Base-by-base conservation (phyloP, 2,888 invertebrate species). In the Siphlonurus alternatus region DNA sequence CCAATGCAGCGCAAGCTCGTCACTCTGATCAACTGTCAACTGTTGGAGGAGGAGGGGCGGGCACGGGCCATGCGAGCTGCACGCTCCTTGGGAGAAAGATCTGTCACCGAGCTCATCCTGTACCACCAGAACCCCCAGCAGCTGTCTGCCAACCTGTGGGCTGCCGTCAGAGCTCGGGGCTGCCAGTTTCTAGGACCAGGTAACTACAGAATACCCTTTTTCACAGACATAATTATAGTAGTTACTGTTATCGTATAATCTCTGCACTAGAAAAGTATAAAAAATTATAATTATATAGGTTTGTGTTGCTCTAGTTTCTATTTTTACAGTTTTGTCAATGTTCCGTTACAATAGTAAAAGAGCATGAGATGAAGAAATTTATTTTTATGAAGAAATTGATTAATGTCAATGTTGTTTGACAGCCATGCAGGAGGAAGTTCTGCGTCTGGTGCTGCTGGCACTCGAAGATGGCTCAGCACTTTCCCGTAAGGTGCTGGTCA, bases 371-470 rank as follows among this genome's bases (percentile, higher is more conserved):
- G n/a, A n/a, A n/a, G n/a, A n/a, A n/a, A n/a, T n/a, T n/a, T n/a
- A n/a, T n/a, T n/a, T n/a, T n/a, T n/a, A n/a, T n/a, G n/a, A n/a
- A n/a, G n/a, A n/a, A n/a, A n/a, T n/a, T 22, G 19, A 23, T 23
- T 25, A n/a, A 1, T 15, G 15, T 25, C 7, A 5, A 67, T 66
- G 64, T 66, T 64, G 65, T 25, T 62, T 66, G 25, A 56, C 74
- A 80, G 97, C 94, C 23, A 97, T 99, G 97, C 98, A 99, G 79
- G 97, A 99, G 75, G 98, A 99, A 77, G 97, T 98, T 63, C 79
- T 99, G 51, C 93, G 91, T 73, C 79, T 99, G 68, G 96, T 99
- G 59, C 79, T 98, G 54, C 77, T 97, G 67, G 95, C 97, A 0
- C 77, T 99, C 61, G 95, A 96, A 75, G 96, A 98, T 77, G 96